Base-by-base conservation (phyloP, 92 coral and sea anemone species). In the Phenganax marumi region DNA sequence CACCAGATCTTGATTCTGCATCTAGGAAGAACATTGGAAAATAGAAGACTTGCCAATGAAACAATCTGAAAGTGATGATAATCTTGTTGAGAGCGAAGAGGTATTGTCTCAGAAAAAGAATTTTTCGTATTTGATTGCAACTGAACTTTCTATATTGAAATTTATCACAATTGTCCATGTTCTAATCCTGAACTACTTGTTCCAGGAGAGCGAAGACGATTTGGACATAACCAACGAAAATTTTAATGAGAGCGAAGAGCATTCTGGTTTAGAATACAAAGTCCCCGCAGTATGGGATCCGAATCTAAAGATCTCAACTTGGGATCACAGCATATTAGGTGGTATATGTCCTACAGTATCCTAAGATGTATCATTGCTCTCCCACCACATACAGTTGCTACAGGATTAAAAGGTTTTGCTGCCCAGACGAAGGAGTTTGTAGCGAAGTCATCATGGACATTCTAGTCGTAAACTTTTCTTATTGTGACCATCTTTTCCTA, bases 11-110 rank as follows among this genome's bases (percentile, higher is more conserved):
- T 68, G 51, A n/a, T 33, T 78, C 62, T n/a, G 39, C 26, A 24
- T 19, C 66, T 47, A 94, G 98, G 98, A 94, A 68, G 97, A 94
- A 60, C 98, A 94, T 82, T 94, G 98, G 98, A 94, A 92, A 66
- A 88, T 94, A 18, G 98, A 94, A 68, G 88, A 92, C 14, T 92
- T 94, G 70, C 83, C 94, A 18, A 86, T 81, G 26, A 97, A 92
- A 47, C 93, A 90, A 83, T 83, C 93, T 53, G 92, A 88, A 68
- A 87, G 89, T 54, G 97, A 94, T 16, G 90, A 86, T 73, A 89
- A 89, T 10, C 93, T 81, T 21, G 73, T 79, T 43, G 90, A 82
- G 23, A 81, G 65, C 19, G 90, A 83, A 3, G 85, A 84, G n/a
- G 70, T 74, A 7, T 65, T 72, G 33, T 33, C 3, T 33, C 43